Base-by-base conservation (phyloP, 2,797 vertebrate species). In the Nyctibius grandis region DNA sequence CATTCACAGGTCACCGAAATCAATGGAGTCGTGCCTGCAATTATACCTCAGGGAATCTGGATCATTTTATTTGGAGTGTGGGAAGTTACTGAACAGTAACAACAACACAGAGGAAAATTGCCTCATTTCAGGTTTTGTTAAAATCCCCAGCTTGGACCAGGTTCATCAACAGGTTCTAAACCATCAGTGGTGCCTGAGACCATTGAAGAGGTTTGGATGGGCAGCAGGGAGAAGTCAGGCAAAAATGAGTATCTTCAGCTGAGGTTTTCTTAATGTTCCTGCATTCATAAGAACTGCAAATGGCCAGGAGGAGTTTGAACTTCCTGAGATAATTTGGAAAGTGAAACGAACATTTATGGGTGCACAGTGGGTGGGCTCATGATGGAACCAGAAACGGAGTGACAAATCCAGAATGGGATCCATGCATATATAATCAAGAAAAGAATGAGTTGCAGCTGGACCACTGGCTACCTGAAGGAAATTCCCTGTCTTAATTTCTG, bases 1-100 rank as follows among this genome's bases (percentile, higher is more conserved):
- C 70, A 48, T 95, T 95, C 78, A 91, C 93, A 96, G 86, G 92
- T 95, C 95, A 92, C 68, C 94, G 93, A 59, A 92, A 89, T 94
- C 90, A 83, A 48, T 63, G 72, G 77, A 87, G 60, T 23, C 88
- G 75, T 94, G 95, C 29, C 63, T 87, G 81, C 68, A 94, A 68
- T 95, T 95, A 74, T 34, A 76, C 60, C 74, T 70, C 67, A 22
- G 93, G 77, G 77, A 89, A 80, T 70, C 59, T 65, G 67, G 22
- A 68, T 89, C 34, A 29, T 87, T 65, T 87, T 70, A 59, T 56
- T 78, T 88, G 60, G 57, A 34, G 84, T 91, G 68, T 69, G 84
- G 57, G 81, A 95, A 89, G 75, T 85, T 91, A 72, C 42, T n/a
- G 68, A 88, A 42, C 80, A 83, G 64, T 89, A 91, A 87, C 38